Percentiles rank a stretch among this genome's conserved stretches.
Evolutionary conservation across 2,888 invertebrate genomes (phyloP).

Genomic region (Drosophila multiciliata): DNA sequence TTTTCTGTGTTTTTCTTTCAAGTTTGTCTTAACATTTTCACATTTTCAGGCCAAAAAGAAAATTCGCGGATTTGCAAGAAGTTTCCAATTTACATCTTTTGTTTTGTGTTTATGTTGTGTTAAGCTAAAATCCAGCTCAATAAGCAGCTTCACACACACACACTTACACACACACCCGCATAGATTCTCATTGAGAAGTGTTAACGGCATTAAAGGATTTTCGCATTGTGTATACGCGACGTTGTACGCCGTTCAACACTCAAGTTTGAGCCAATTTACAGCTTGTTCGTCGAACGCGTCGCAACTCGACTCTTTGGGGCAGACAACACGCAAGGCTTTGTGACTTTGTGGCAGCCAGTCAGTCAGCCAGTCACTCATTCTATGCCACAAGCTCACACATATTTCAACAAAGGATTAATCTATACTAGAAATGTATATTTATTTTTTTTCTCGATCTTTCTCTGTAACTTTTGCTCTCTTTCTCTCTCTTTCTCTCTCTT

Average conservation of each 20-base stretch:
- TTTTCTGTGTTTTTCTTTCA: not conserved
- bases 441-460: constrained; percentile 16
- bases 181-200: constrained; percentile 19
- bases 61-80: not conserved
- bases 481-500: not conserved
- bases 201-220: constrained; percentile 60
- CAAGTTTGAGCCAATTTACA: constrained; percentile 62
- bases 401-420: constrained; percentile 67
- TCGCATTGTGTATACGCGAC: constrained; percentile 66
- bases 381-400: constrained; percentile 44
- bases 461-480: not conserved
- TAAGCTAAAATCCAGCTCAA: not conserved
- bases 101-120: not conserved
- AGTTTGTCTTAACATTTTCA: not conserved
- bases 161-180: not conserved
- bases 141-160: constrained; percentile 57
- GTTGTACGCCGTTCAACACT: constrained; percentile 38
- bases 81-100: not conserved
- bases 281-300: constrained; percentile 45
- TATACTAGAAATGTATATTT: constrained; percentile 35
- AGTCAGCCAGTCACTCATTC: constrained; percentile 32
- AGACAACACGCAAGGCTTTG: constrained; percentile 71
- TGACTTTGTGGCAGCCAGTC: constrained; percentile 67
- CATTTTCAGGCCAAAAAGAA: not conserved
- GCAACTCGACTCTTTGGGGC: constrained; percentile 24